These are phyloP conservation scores for Channallabes apus DNA, from an alignment of 2,797 vertebrate species.

Conservation along the genomic window DNA sequence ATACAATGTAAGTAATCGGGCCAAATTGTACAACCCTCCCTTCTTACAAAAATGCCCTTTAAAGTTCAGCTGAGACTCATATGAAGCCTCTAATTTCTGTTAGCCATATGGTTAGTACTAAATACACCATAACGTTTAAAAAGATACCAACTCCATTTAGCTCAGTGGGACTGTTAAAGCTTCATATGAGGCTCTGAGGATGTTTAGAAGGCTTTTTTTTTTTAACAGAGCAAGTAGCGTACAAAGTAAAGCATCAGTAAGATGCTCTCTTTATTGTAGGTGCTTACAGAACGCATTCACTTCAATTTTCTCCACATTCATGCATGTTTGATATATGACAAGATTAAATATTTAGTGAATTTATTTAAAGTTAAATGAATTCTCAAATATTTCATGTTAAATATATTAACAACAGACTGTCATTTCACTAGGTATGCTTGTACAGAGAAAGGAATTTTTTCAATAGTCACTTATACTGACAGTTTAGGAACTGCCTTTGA, in stretches of 20 bases:
- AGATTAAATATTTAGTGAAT: background rate
- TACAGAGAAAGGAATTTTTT: background rate
- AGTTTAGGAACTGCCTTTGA: background rate
- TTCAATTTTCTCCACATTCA: background rate
- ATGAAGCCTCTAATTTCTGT: no score
- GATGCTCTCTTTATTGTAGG: background rate
- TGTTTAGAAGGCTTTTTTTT: no score
- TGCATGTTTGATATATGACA: background rate
- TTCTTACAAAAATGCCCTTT: no score
- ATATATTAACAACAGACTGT: background rate
- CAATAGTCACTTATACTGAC: background rate
- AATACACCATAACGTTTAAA: no score
- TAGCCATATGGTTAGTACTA: no score
- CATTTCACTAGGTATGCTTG: background rate
- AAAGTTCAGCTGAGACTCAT: no score
- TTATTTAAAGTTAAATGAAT: background rate
- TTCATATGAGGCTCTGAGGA: no score
- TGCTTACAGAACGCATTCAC: background rate
- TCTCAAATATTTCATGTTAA: background rate
- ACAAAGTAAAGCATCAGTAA: background rate
- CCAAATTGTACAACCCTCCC: no score
- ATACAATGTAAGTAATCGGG: no score
- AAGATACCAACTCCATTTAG: no score
- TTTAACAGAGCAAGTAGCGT: background rate
- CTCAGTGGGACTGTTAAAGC: no score